Conservation (phyloP, 1,140 invertebrate species). For the Drosophila sturtevanti region DNA sequence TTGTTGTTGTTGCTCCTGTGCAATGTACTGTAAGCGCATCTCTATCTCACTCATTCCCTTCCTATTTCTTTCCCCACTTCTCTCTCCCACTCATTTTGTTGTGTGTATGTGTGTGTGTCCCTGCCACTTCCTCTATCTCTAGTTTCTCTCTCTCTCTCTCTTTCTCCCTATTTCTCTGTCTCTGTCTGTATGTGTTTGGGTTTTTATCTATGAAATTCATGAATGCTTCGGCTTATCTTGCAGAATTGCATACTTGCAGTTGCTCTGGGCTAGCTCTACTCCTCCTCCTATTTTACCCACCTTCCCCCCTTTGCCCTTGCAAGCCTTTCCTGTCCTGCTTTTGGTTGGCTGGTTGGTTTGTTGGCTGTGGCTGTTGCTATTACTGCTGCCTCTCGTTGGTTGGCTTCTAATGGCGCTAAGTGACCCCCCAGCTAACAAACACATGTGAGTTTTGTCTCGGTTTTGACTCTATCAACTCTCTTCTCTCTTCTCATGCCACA, state of each 20-base stretch:
- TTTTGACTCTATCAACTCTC: neutral
- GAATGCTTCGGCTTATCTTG: conserved; percentile 79
- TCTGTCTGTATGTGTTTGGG: conserved; percentile 46
- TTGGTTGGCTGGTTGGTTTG: conserved; percentile 21
- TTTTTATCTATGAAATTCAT: conserved; percentile 81
- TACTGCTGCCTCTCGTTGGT: conserved; percentile 40
- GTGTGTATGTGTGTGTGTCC: conserved; percentile 25
- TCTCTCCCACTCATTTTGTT: conserved; percentile 22
- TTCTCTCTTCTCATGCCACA: too few species aligned
- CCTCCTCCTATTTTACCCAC: neutral
- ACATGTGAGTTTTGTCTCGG: neutral
- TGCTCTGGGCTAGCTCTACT: conserved; percentile 6
- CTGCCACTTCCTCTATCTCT: conserved; percentile 34
- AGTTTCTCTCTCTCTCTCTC: conserved; percentile 24
- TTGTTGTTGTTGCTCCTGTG: conserved; percentile 58
- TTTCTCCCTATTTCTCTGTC: conserved; percentile 3
- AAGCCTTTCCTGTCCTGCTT: conserved; percentile 11
- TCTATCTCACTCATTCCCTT: conserved; percentile 40
- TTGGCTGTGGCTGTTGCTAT: conserved; percentile 29
- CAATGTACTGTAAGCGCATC: conserved; percentile 79
- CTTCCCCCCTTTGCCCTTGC: conserved; percentile 2
- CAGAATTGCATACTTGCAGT: conserved; percentile 80
- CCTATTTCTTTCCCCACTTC: conserved; percentile 14
- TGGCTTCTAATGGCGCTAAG: conserved; percentile 79
- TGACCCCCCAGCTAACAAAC: conserved; percentile 40